Conservation (phyloP, 2,113 vertebrate species). For the Stegostoma tigrinum region DNA sequence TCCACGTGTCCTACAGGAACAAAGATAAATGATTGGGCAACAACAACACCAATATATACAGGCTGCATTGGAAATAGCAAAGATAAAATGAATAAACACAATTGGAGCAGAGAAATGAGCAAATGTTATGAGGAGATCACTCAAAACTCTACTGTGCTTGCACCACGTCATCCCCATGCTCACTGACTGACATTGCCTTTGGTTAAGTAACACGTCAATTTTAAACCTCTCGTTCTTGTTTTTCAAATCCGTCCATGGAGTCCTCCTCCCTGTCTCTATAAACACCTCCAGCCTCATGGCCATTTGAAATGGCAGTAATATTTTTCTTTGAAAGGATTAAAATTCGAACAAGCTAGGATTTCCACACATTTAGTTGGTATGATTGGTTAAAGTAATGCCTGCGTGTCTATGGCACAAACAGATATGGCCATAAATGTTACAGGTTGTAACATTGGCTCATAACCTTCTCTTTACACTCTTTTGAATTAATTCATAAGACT, state of each 20-base stretch:
- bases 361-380: not conserved
- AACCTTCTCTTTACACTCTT: not conserved
- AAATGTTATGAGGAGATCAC: too few species aligned
- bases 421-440: not conserved
- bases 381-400: not conserved
- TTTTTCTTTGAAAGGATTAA: not conserved
- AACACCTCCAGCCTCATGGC: too few species aligned
- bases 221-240: too few species aligned
- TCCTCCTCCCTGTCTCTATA: too few species aligned
- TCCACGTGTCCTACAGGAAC: too few species aligned
- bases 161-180: too few species aligned
- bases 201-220: too few species aligned
- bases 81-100: not conserved
- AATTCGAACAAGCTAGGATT: not conserved
- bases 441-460: not conserved
- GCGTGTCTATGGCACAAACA: not conserved
- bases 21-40: too few species aligned
- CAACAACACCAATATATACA: not conserved
- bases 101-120: not conserved
- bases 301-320: not conserved
- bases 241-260: too few species aligned
- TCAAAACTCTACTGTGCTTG: too few species aligned
- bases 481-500: conserved; percentile 22
- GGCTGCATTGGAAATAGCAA: not conserved
- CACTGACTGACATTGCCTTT: too few species aligned